Evolutionary conservation across 2,113 vertebrate genomes (phyloP).

Genomic region (Ovis aries): ARS-UI_Ramb_v3.0 NC_056063.1:69341001-69341500

Average conservation of each 20-base stretch:
- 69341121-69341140: constrained; percentile 34
- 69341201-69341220: constrained; percentile 57
- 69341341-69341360: neutral
- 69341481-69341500: neutral
- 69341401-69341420: constrained; percentile 9
- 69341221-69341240: constrained; percentile 26
- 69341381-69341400: neutral
- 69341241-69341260: constrained; percentile 38
- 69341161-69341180: constrained; percentile 45
- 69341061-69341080: neutral
- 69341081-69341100: constrained; percentile 15
- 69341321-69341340: constrained; percentile 38
- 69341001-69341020: constrained; percentile 24
- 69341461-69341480: neutral
- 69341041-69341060: neutral
- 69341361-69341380: constrained; percentile 35
- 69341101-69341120: constrained; percentile 9
- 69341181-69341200: constrained; percentile 38
- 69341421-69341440: neutral
- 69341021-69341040: neutral
- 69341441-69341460: neutral
- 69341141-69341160: neutral
- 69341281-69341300: neutral
- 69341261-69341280: constrained; percentile 30
- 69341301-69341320: constrained; percentile 28